Conservation (phyloP, 2,888 invertebrate species). For the Zaprionus lineosus region DNA sequence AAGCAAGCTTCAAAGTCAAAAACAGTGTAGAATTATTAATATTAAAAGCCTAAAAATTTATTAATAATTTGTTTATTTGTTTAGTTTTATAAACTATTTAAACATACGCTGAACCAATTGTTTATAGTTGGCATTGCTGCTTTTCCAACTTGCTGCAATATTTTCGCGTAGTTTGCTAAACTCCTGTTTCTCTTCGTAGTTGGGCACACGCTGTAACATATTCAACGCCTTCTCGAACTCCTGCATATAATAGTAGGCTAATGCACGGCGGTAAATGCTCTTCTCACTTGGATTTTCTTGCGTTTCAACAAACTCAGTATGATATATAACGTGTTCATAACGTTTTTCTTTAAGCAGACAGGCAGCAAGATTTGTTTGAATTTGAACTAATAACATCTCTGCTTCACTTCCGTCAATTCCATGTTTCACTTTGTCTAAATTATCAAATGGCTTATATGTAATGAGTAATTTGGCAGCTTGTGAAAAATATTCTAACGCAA, state of each 20-base stretch:
- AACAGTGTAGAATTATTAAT: too few relatives aligned
- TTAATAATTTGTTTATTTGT: slow-evolving; percentile 15
- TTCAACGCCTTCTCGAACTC: slow-evolving; percentile 87
- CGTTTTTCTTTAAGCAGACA: slow-evolving; percentile 89
- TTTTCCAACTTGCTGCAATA: slow-evolving; percentile 85
- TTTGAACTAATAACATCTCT: slow-evolving; percentile 85
- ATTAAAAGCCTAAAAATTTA: slow-evolving; percentile 30
- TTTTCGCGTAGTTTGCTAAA: slow-evolving; percentile 85
- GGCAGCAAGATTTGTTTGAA: slow-evolving; percentile 92
- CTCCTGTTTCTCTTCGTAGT: slow-evolving; percentile 87
- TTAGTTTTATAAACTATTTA: slow-evolving; percentile 42
- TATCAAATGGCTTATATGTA: slow-evolving; percentile 84
- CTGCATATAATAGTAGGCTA: slow-evolving; percentile 84
- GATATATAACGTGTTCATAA: slow-evolving; percentile 86
- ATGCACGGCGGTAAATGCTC: slow-evolving; percentile 84
- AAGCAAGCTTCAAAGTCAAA: slow-evolving; percentile 46
- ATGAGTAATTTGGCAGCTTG: slow-evolving; percentile 89
- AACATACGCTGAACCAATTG: slow-evolving; percentile 84
- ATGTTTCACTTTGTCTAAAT: slow-evolving; percentile 82
- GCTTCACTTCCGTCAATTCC: slow-evolving; percentile 83
- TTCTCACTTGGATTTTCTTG: slow-evolving; percentile 81
- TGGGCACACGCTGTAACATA: slow-evolving; percentile 83
- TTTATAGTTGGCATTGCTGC: slow-evolving; percentile 85
- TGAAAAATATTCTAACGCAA: slow-evolving; percentile 89
- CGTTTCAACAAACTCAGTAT: slow-evolving; percentile 84